Evolutionary conservation across 2,113 vertebrate genomes (phyloP).

Genomic region (Varanus komodoensis): DNA sequence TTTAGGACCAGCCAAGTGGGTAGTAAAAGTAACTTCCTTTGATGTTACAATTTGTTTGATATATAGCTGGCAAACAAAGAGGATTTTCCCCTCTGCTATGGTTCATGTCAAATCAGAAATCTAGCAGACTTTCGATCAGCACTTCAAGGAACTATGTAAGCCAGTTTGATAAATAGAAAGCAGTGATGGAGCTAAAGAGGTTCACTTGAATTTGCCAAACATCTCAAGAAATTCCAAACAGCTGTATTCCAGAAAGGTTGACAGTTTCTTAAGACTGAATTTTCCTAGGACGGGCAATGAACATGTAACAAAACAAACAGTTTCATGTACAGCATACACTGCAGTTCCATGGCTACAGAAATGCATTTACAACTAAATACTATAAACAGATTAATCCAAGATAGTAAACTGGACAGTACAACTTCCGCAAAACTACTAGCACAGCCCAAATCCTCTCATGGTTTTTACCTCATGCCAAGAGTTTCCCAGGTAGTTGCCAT

Average conservation of each 20-base stretch:
- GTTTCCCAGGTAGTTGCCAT: slow-evolving; percentile 96
- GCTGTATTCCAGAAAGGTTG: neutral
- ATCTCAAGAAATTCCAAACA: neutral
- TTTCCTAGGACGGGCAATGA: neutral
- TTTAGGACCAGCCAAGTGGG: neutral
- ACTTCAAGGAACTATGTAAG: neutral
- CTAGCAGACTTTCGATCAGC: neutral
- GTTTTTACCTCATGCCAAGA: slow-evolving; percentile 94
- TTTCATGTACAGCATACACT: neutral
- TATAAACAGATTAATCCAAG: neutral
- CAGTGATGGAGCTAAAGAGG: neutral
- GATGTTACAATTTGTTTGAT: neutral
- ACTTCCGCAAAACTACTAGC: neutral
- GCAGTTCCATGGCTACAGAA: neutral
- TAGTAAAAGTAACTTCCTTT: neutral
- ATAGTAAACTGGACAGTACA: neutral
- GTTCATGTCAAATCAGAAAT: neutral
- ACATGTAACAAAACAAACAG: neutral
- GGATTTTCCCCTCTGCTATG: neutral
- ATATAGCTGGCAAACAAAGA: neutral
- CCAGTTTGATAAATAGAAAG: neutral
- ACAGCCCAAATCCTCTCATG: neutral
- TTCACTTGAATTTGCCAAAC: neutral
- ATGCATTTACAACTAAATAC: slow-evolving; percentile 5
- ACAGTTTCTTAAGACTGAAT: neutral